Conservation (phyloP, 2,888 invertebrate genomes). For the Pseudanteris insignis region DNA sequence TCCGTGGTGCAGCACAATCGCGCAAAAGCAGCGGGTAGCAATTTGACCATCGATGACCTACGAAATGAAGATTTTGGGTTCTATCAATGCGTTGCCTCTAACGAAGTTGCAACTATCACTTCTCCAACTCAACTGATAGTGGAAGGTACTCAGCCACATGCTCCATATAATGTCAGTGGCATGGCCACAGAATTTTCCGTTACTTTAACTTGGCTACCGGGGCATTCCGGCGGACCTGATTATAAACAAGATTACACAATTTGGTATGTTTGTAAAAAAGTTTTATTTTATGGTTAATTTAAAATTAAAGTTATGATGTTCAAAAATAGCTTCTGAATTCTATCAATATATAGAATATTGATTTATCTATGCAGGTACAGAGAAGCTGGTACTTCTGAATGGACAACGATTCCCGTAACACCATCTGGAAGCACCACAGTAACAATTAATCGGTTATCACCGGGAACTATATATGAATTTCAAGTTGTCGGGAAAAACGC, state of each 20-base stretch:
- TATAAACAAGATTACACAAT: slow-evolving; percentile 95
- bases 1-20: slow-evolving; percentile 83
- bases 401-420: slow-evolving; percentile 93
- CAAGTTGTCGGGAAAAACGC: slow-evolving; percentile 95
- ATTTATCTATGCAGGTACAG: slow-evolving; percentile 71
- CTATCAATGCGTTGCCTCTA: slow-evolving; percentile 95
- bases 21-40: slow-evolving; percentile 85
- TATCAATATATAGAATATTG: too few relatives aligned
- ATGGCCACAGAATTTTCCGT: slow-evolving; percentile 90
- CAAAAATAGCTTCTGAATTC: too few relatives aligned
- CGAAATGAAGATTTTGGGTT: slow-evolving; percentile 91
- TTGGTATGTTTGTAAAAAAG: slow-evolving; percentile 77
- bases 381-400: slow-evolving; percentile 86
- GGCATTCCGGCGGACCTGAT: slow-evolving; percentile 93
- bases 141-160: slow-evolving; percentile 95
- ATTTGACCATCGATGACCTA: slow-evolving; percentile 89
- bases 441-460: slow-evolving; percentile 89
- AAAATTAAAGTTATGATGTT: too few relatives aligned
- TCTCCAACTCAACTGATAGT: slow-evolving; percentile 89
- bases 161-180: slow-evolving; percentile 94
- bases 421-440: slow-evolving; percentile 86
- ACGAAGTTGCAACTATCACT: slow-evolving; percentile 95
- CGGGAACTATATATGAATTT: slow-evolving; percentile 94
- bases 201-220: slow-evolving; percentile 91
- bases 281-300: too few relatives aligned